phyloP scores from a whole-genome alignment of 2,113 vertebrate genomes.

The Equus quagga region DNA sequence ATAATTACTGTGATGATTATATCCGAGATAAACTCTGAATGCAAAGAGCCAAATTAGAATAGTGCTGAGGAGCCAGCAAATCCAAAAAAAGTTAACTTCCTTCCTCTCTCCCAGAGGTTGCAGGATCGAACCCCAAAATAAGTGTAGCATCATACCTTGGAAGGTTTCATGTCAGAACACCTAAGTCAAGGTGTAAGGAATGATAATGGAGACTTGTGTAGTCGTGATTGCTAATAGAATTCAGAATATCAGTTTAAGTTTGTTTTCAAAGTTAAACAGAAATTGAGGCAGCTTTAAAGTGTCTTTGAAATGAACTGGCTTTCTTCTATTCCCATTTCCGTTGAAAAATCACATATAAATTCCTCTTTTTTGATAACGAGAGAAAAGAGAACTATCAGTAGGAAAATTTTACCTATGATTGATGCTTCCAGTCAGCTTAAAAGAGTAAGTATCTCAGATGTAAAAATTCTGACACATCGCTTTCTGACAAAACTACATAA shows the following conservation, averaged over 20 bases:
- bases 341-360: slow-evolving; percentile 80
- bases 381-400: slow-evolving; percentile 77
- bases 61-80: slow-evolving; percentile 4
- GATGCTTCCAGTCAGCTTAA: slow-evolving; percentile 72
- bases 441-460: slow-evolving; percentile 75
- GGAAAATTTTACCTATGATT: slow-evolving; percentile 74
- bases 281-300: slow-evolving; percentile 70
- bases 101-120: slow-evolving; percentile 26
- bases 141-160: neutral
- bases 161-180: neutral
- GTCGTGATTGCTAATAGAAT: slow-evolving; percentile 66
- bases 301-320: slow-evolving; percentile 79
- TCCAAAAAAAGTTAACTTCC: slow-evolving; percentile 15
- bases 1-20: slow-evolving; percentile 42
- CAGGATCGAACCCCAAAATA: neutral
- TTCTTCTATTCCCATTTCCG: slow-evolving; percentile 74
- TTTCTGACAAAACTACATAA: slow-evolving; percentile 79
- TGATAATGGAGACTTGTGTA: neutral
- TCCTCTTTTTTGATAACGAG: slow-evolving; percentile 78
- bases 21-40: slow-evolving; percentile 63
- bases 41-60: slow-evolving; percentile 43
- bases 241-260: slow-evolving; percentile 71
- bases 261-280: slow-evolving; percentile 81
- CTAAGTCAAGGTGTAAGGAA: slow-evolving; percentile 60
- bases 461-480: slow-evolving; percentile 80